Conservation (phyloP, 1,140 invertebrate genomes). For the Anthonomus grandis region DNA sequence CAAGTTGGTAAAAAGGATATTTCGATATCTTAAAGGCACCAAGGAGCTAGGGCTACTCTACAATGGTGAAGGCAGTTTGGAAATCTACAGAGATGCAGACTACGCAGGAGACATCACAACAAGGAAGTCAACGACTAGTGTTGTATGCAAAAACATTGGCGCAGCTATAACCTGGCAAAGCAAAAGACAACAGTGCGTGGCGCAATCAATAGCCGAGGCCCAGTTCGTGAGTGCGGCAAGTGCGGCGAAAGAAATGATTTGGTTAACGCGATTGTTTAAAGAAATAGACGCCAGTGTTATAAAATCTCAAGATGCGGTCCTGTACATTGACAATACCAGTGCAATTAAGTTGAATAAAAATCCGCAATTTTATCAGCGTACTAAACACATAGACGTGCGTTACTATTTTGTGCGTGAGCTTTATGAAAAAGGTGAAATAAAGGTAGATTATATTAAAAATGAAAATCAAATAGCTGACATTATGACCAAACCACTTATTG, state of each 20-base stretch:
- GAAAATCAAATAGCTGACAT: conserved; percentile 34
- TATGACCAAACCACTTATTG: conserved; percentile 31
- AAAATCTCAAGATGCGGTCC: background rate
- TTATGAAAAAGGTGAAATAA: conserved; percentile 20
- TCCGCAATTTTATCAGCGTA: conserved; percentile 43
- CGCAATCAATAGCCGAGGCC: too few relatives aligned
- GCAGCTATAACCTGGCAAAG: conserved; percentile 43
- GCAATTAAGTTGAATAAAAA: conserved; percentile 47
- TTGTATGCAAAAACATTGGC: conserved; percentile 33
- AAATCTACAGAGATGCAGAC: conserved; percentile 6
- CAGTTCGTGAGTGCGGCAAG: conserved; percentile 40
- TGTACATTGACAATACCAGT: conserved; percentile 27
- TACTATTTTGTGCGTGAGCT: conserved; percentile 31
- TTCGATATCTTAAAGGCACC: too few relatives aligned
- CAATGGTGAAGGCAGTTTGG: background rate
- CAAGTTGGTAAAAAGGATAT: conserved; percentile 33
- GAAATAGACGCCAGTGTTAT: too few relatives aligned
- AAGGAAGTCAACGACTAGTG: conserved; percentile 40
- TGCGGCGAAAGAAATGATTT: conserved; percentile 41
- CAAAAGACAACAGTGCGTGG: conserved; percentile 43
- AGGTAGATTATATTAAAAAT: conserved; percentile 19
- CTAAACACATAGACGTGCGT: conserved; percentile 40
- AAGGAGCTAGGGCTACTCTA: background rate
- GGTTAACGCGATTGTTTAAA: conserved; percentile 35
- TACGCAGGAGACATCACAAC: conserved; percentile 39